Conservation (phyloP, 2,797 vertebrate genomes). For the Spinus olivaceus region DNA sequence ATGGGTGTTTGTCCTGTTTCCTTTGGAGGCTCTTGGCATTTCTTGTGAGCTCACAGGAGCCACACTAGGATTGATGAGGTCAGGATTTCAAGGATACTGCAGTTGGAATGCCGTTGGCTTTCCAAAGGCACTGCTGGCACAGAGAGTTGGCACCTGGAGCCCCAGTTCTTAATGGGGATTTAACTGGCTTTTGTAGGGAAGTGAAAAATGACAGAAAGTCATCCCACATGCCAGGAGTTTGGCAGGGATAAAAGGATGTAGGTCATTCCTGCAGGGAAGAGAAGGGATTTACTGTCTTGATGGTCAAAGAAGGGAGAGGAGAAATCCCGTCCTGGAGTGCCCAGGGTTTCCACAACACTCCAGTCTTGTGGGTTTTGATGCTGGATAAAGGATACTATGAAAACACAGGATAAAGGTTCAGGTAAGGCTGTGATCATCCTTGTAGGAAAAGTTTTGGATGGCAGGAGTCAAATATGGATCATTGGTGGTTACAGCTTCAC, state of each 20-base stretch:
- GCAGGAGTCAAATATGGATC: neutral
- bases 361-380: neutral
- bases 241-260: neutral
- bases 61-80: neutral
- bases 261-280: neutral
- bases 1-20: neutral
- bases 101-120: neutral
- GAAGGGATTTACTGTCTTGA: neutral
- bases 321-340: neutral
- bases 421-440: neutral
- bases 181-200: neutral
- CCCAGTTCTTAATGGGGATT: neutral
- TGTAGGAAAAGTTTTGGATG: neutral
- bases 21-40: neutral
- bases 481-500: rapidly evolving
- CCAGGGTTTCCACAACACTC: neutral
- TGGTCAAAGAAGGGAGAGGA: neutral
- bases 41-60: neutral
- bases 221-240: neutral
- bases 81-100: neutral
- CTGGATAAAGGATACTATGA: neutral
- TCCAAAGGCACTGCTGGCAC: neutral
- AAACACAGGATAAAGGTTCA: neutral
- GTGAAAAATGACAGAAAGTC: neutral
- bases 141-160: neutral